Evolutionary conservation across 2,797 vertebrate genomes (phyloP), one percentile per base, ranked within the genome.

Genomic region (Cyprinodon diabolis): DNA sequence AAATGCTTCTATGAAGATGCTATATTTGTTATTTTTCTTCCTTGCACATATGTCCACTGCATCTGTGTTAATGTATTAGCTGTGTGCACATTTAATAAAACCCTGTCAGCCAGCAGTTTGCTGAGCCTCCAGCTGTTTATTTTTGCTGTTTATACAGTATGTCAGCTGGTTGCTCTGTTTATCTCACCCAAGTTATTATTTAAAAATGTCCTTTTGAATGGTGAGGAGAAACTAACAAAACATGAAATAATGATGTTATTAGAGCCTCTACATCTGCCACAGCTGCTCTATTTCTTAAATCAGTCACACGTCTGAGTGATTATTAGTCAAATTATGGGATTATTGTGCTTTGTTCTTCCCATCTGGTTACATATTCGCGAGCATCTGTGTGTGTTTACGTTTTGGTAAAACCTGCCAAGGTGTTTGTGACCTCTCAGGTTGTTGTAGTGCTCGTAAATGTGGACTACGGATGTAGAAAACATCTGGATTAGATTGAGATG

Each of bases 101-200:
- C 47, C n/a, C 40, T 63, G n/a, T 9, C 63, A 48, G 73, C 68
- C 75, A 78, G 78, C 68, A 58, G 15, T 87, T 76, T 70, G 72
- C 65, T 76, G 40, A 40, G 66, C 30, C 81, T 80, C 80, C 89
- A 91, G 89, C 86, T 91, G 90, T 89, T 90, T 89, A 83, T 89
- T 89, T 90, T 87, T 85, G 74, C 51, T 74, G 76, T 86, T 87
- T 89, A 78, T 89, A n/a, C n/a, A n/a, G n/a, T n/a, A 84, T 83
- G 52, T 75, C 65, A 12, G 77, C 52, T 30, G 13, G 47, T 76
- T 77, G 78, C 54, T 84, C 75, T 77, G 76, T 87, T 88, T 84
- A 78, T 85, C 74, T 84, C 71, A 12, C 52, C 82, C 66, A 63
- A 47, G 47, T 76, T 71, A 77, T 82, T 84, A 79, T 85, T 86